Percentiles rank a stretch among this genome's conserved stretches.
These are phyloP conservation scores for Synchiropus splendidus DNA, from an alignment of 2,113 vertebrate genomes.

Conservation along the genomic window DNA sequence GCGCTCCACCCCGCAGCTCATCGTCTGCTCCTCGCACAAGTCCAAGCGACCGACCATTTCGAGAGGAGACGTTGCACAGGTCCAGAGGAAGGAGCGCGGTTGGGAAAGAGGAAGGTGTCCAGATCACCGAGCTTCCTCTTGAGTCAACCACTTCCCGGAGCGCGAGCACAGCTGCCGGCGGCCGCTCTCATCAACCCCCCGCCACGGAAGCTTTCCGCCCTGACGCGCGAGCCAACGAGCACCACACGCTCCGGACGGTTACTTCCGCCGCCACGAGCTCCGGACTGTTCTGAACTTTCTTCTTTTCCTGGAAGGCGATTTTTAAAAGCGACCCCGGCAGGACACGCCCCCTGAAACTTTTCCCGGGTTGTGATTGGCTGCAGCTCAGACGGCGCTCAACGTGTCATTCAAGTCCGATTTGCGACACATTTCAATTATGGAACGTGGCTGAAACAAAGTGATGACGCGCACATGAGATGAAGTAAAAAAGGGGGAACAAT, in stretches of 20 bases:
- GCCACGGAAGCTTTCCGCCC: neutral
- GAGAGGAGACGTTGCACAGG: constrained; percentile 31
- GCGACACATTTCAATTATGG: neutral
- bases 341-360: constrained; percentile 46
- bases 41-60: constrained; percentile 76
- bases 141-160: constrained; percentile 1
- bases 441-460: too few relatives aligned
- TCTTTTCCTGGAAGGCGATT: constrained; percentile 31
- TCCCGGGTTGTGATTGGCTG: constrained; percentile 52
- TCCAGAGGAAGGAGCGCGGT: constrained; percentile 8
- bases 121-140: constrained; percentile 1
- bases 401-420: constrained; percentile 16
- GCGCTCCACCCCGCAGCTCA: constrained; percentile 72
- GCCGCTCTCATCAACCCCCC: constrained; percentile 12
- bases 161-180: constrained; percentile 12
- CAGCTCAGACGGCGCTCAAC: constrained; percentile 1
- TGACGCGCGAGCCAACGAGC: too few relatives aligned
- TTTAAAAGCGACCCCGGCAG: constrained; percentile 14
- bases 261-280: too few relatives aligned
- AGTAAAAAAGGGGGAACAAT: too few relatives aligned
- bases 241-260: too few relatives aligned
- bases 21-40: constrained; percentile 71
- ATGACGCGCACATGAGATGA: too few relatives aligned
- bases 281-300: too few relatives aligned
- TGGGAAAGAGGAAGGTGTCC: constrained; percentile 15